phyloP scores from a whole-genome alignment of 2,888 invertebrate species.

The Nomada ferruginata region DNA sequence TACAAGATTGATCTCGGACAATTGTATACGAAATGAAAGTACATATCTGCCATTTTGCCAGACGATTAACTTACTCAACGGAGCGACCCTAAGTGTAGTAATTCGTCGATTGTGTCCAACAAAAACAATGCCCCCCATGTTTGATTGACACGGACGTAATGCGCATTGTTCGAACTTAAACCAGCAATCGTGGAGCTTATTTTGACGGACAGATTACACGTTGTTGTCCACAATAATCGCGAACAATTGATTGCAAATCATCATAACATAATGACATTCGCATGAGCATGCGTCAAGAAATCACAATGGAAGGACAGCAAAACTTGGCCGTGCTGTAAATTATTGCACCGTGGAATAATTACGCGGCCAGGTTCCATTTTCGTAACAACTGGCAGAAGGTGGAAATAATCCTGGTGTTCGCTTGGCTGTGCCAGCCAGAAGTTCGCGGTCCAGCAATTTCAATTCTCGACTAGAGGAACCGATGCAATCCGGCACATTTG shows the following conservation, averaged over 20 bases:
- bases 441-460: conserved; percentile 47
- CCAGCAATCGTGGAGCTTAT: conserved; percentile 16
- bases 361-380: conserved; percentile 54
- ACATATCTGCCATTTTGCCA: neutral
- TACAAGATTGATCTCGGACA: no score
- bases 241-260: neutral
- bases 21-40: neutral
- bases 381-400: conserved; percentile 35
- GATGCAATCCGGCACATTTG: conserved; percentile 27
- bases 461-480: conserved; percentile 26
- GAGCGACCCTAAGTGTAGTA: neutral
- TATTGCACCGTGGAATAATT: conserved; percentile 57
- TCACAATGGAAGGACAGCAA: conserved; percentile 28
- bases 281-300: neutral
- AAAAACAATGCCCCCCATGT: conserved; percentile 26
- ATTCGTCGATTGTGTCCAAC: neutral
- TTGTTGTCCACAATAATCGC: neutral
- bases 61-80: neutral
- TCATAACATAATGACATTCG: no score
- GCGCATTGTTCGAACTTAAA: conserved; percentile 16
- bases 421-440: conserved; percentile 12
- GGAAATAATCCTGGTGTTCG: conserved; percentile 42
- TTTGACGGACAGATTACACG: conserved; percentile 28
- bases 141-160: conserved; percentile 32
- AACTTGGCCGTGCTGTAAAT: conserved; percentile 56